Evolutionary conservation across 2,113 vertebrate species (phyloP).

Genomic region (Thymallus thymallus): DNA sequence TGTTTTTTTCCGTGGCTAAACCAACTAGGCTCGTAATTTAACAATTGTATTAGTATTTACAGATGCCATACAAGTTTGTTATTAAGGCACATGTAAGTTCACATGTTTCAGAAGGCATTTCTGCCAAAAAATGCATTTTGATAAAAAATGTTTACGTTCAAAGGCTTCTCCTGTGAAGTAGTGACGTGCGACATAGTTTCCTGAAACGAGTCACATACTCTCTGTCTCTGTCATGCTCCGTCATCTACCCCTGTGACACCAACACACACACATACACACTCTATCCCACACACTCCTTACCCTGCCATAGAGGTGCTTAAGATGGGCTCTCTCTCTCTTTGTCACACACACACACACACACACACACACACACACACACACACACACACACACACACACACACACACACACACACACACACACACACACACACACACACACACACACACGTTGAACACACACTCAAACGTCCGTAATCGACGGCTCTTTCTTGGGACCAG

Average conservation of each 20-base stretch:
- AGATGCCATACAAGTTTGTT: no score
- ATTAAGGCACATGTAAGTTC: no score
- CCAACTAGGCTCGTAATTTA: no score
- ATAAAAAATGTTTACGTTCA: no score
- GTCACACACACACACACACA: conserved; percentile 8
- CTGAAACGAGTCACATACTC: not conserved
- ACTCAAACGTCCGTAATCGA: not conserved
- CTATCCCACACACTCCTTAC: conserved; percentile 27
- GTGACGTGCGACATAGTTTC: no score
- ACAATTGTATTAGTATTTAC: no score
- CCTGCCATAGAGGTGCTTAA: not conserved
- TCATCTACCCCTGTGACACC: not conserved
- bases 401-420: conserved; percentile 12
- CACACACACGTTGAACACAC: conserved; percentile 3
- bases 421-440: conserved; percentile 15
- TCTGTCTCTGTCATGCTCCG: not conserved
- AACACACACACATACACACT: conserved; percentile 10
- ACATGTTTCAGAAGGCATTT: no score
- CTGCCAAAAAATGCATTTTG: no score
- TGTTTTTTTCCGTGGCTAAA: no score
- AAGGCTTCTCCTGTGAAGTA: no score
- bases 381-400: conserved; percentile 11
- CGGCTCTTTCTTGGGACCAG: conserved; percentile 19
- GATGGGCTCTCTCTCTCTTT: not conserved
- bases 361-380: conserved; percentile 10